phyloP scores from a whole-genome alignment of 2,113 vertebrate species.

The Garra rufa region DNA sequence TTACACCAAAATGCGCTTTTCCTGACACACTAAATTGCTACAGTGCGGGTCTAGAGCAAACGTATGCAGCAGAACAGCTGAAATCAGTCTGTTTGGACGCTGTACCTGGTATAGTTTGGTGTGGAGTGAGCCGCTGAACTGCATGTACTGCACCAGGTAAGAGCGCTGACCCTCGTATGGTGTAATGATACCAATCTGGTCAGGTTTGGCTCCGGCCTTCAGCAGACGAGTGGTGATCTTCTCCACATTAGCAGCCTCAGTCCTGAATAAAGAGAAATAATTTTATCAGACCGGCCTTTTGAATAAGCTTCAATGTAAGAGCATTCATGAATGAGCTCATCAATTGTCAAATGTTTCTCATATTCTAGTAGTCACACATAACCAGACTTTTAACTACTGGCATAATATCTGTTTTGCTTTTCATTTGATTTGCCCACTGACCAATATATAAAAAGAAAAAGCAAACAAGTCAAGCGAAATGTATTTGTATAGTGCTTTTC shows the following conservation, averaged over 20 bases:
- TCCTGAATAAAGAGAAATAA: conserved; percentile 73
- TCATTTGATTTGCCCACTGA: too few species aligned
- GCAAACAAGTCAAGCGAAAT: too few species aligned
- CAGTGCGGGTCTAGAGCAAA: not conserved
- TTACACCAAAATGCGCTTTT: not conserved
- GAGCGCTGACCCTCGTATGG: conserved; percentile 97
- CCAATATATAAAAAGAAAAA: too few species aligned
- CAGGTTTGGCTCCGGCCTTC: conserved; percentile 95
- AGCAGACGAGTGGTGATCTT: conserved; percentile 97
- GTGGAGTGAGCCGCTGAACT: conserved; percentile 97
- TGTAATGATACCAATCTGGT: conserved; percentile 98
- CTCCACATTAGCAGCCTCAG: conserved; percentile 96
- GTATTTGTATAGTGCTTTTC: too few species aligned
- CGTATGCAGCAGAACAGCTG: not conserved
- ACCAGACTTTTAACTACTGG: not conserved
- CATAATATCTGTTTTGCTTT: not conserved
- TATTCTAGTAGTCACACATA: not conserved
- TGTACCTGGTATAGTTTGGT: conserved; percentile 98
- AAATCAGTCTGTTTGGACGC: not conserved
- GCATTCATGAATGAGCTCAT: not conserved
- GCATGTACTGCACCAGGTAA: conserved; percentile 99
- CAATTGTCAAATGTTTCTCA: not conserved
- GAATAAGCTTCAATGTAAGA: not conserved
- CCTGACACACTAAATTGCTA: not conserved
- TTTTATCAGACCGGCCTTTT: not conserved